Conservation (phyloP, 2,797 vertebrate genomes). For the Pterois miles region DNA sequence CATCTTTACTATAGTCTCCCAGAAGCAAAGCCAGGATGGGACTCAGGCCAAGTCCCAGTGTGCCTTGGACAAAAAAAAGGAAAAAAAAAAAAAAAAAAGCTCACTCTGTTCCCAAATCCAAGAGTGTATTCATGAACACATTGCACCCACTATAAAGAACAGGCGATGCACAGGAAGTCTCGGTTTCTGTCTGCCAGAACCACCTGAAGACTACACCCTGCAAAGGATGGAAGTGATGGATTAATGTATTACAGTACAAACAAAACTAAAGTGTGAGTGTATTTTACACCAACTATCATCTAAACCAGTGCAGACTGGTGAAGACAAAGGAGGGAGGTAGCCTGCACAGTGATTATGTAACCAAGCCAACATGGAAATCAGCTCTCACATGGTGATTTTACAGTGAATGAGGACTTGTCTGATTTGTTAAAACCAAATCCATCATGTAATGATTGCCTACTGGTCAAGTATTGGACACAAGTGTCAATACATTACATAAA, state of each 20-base stretch:
- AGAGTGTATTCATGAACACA: neutral
- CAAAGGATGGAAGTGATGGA: neutral
- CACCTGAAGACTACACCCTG: neutral
- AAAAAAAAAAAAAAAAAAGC: slow-evolving; percentile 16
- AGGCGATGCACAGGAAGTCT: neutral
- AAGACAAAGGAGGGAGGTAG: neutral
- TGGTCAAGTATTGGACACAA: neutral
- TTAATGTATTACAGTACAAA: neutral
- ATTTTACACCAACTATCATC: neutral
- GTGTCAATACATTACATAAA: neutral
- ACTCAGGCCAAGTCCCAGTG: slow-evolving; percentile 4
- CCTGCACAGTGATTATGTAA: slow-evolving; percentile 32
- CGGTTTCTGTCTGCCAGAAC: neutral
- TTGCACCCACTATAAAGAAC: neutral
- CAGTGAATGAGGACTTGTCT: neutral
- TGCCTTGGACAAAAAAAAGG: slow-evolving; percentile 2
- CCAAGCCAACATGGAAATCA: slow-evolving; percentile 27
- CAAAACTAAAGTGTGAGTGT: neutral
- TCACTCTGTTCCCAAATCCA: neutral
- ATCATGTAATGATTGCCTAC: neutral
- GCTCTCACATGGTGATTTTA: neutral
- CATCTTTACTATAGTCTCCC: neutral
- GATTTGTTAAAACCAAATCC: neutral
- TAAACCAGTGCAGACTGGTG: neutral
- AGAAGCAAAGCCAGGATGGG: neutral